A percentile compares a stretch with the other conserved stretches of the same genome.
Conservation (phyloP, 2,888 invertebrate genomes). For the Gryllus longicercus region DNA sequence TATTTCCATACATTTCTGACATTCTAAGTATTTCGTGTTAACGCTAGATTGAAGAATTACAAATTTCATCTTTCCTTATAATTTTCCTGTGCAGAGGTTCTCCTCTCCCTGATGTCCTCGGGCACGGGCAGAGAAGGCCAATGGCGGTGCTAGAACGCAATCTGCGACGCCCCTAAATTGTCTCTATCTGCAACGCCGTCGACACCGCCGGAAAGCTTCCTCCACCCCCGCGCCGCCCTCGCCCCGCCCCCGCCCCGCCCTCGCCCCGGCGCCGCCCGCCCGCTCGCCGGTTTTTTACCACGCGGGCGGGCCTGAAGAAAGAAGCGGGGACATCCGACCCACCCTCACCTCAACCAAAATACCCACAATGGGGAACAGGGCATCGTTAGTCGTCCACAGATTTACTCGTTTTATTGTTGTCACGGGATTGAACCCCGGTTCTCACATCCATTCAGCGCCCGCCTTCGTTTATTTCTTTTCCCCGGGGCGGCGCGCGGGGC, state of each 20-base stretch:
- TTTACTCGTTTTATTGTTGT: constrained; percentile 17
- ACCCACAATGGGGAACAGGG: constrained; percentile 17
- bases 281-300: background rate
- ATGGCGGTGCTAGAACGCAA: background rate
- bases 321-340: constrained; percentile 6
- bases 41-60: too few species aligned
- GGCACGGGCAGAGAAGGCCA: background rate
- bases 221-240: background rate
- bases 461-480: constrained; percentile 1
- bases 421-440: constrained; percentile 17
- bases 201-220: background rate
- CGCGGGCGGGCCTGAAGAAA: background rate
- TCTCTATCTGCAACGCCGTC: background rate
- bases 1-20: too few species aligned
- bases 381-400: constrained; percentile 9
- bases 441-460: constrained; percentile 17
- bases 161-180: constrained; percentile 5
- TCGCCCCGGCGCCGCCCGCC: background rate
- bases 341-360: constrained; percentile 7
- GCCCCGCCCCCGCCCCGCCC: background rate
- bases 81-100: background rate
- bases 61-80: too few species aligned
- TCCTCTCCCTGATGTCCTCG: background rate
- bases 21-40: too few species aligned
- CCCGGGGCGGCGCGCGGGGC: constrained; percentile 1